Evolutionary conservation across 2,113 vertebrate species (phyloP).

Genomic region (Nothocercus nigrocapillus): DNA sequence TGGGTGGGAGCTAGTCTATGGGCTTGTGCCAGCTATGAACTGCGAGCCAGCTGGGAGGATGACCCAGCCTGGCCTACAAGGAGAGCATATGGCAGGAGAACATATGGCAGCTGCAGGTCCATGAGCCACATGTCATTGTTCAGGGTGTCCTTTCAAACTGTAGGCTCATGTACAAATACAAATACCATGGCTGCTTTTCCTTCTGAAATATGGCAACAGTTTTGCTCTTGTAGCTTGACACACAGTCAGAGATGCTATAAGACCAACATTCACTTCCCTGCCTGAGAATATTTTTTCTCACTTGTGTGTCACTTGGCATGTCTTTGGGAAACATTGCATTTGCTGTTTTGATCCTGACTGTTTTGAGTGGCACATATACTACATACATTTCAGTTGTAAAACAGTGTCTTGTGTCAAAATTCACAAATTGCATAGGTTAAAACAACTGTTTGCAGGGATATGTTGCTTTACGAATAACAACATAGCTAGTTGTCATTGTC

Average conservation of each 20-base stretch:
- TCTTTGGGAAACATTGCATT: background rate
- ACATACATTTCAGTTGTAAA: background rate
- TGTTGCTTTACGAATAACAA: background rate
- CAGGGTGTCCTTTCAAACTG: background rate
- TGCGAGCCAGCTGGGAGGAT: background rate
- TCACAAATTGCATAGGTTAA: background rate
- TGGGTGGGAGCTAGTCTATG: background rate
- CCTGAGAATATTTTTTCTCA: background rate
- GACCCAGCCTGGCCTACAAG: background rate
- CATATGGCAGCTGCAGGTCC: background rate
- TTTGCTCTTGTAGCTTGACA: background rate
- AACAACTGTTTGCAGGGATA: background rate
- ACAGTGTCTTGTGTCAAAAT: background rate
- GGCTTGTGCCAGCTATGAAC: background rate
- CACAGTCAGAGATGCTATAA: background rate
- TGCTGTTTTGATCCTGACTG: background rate
- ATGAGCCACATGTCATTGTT: background rate
- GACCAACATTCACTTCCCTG: background rate
- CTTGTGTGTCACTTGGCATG: background rate
- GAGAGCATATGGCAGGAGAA: background rate
- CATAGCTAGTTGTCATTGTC: background rate
- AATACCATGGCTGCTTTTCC: background rate
- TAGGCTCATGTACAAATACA: background rate
- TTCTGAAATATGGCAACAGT: background rate
- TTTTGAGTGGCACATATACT: accelerated